Percentiles rank a stretch among this genome's conserved stretches.
phyloP scores from a whole-genome alignment of 2,888 invertebrate species.

The Oxystoma pomonae region DNA sequence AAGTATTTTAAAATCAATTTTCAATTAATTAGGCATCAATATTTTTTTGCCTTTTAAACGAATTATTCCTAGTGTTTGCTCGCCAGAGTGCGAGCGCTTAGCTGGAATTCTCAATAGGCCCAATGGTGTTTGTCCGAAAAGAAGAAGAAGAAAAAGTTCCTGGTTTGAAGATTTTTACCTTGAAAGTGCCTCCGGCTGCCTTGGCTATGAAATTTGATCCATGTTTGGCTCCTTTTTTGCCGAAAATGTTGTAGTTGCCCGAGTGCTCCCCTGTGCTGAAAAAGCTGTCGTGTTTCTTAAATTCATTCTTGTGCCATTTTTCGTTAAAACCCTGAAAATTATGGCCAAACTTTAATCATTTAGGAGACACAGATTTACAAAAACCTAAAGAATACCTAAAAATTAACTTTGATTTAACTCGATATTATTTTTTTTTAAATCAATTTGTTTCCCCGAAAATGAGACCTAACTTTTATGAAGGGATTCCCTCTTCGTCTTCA shows the following conservation, averaged over 20 bases:
- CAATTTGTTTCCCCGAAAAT: no score
- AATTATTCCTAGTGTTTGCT: no score
- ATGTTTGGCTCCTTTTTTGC: conserved; percentile 41
- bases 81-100: no score
- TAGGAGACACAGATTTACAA: no score
- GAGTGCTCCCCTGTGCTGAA: conserved; percentile 46
- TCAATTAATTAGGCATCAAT: no score
- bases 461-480: neutral
- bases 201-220: conserved; percentile 27
- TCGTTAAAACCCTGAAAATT: conserved; percentile 46
- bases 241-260: conserved; percentile 44
- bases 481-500: neutral
- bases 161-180: conserved; percentile 31
- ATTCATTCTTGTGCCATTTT: conserved; percentile 48
- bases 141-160: no score
- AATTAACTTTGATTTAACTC: neutral
- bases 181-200: conserved; percentile 28
- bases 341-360: no score
- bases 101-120: no score
- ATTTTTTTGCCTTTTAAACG: no score
- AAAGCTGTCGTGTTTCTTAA: conserved; percentile 47
- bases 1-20: no score
- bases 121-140: no score
- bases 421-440: neutral
- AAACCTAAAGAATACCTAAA: no score